Percentiles rank a stretch among this genome's conserved stretches.
Conservation (phyloP, 2,888 invertebrate species). For the Nezara viridula region DNA sequence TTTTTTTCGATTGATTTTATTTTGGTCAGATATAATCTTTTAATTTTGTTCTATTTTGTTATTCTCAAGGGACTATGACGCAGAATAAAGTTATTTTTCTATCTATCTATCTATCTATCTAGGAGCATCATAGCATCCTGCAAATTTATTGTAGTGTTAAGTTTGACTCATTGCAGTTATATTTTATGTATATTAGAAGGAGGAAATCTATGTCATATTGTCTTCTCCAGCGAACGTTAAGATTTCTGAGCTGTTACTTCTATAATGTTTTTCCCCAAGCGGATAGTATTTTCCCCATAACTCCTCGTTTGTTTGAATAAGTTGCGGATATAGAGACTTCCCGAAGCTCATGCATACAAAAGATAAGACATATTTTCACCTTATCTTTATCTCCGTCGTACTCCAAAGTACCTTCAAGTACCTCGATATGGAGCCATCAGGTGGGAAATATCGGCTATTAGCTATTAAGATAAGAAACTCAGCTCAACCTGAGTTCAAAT, state of each 20-base stretch:
- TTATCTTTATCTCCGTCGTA: background rate
- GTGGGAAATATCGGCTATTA: background rate
- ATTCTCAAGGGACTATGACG: too few relatives aligned
- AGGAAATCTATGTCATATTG: too few relatives aligned
- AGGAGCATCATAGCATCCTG: too few relatives aligned
- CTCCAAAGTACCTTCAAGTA: background rate
- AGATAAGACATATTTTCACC: background rate
- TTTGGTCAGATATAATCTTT: too few relatives aligned
- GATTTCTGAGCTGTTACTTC: background rate
- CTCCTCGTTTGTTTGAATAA: background rate
- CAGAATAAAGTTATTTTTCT: too few relatives aligned
- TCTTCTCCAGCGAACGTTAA: background rate
- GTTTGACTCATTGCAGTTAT: too few relatives aligned
- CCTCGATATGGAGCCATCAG: background rate
- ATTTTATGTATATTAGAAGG: too few relatives aligned
- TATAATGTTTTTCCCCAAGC: background rate
- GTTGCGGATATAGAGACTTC: background rate
- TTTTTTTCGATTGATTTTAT: too few relatives aligned
- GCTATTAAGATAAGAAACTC: background rate
- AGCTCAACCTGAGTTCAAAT: background rate
- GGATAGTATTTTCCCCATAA: background rate
- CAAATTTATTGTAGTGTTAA: too few relatives aligned
- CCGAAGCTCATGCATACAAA: background rate
- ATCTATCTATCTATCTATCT: too few relatives aligned
- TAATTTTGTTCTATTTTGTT: too few relatives aligned